phyloP scores from a whole-genome alignment of 2,113 vertebrate genomes.

The Girardinichthys multiradiatus region DNA sequence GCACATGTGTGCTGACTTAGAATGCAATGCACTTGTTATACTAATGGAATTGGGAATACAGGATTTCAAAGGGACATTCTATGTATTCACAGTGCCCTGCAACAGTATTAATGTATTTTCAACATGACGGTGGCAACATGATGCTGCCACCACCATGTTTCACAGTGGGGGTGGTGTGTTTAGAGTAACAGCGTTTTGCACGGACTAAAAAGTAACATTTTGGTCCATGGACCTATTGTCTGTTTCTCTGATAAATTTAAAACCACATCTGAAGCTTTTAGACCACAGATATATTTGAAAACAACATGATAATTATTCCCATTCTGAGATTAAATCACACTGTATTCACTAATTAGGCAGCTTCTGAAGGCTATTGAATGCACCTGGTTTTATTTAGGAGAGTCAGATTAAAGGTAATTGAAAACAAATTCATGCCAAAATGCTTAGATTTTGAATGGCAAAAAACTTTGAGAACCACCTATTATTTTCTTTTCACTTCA shows the following conservation, averaged over 20 bases:
- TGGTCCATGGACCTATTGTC: too few species aligned
- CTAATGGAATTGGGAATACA: background rate
- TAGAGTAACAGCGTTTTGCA: too few species aligned
- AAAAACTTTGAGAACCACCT: background rate
- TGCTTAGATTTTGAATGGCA: background rate
- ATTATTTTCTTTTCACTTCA: background rate
- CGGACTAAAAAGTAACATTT: too few species aligned
- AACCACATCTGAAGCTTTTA: too few species aligned
- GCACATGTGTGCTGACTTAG: slow-evolving; percentile 39
- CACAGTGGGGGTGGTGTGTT: background rate
- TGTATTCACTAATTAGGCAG: too few species aligned
- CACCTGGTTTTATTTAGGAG: too few species aligned
- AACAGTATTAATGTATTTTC: background rate
- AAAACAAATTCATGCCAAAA: background rate
- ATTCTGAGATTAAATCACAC: too few species aligned
- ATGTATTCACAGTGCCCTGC: background rate
- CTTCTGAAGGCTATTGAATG: too few species aligned
- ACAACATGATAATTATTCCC: too few species aligned
- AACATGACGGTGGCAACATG: too few species aligned
- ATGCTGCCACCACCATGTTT: background rate
- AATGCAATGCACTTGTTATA: background rate
- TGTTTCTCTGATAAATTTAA: too few species aligned
- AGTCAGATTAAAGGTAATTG: background rate
- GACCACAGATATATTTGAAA: too few species aligned
- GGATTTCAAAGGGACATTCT: background rate